Evolutionary conservation across 2,888 invertebrate species (phyloP), one percentile per base, ranked within the genome.

Genomic region (Hipparchia semele): DNA sequence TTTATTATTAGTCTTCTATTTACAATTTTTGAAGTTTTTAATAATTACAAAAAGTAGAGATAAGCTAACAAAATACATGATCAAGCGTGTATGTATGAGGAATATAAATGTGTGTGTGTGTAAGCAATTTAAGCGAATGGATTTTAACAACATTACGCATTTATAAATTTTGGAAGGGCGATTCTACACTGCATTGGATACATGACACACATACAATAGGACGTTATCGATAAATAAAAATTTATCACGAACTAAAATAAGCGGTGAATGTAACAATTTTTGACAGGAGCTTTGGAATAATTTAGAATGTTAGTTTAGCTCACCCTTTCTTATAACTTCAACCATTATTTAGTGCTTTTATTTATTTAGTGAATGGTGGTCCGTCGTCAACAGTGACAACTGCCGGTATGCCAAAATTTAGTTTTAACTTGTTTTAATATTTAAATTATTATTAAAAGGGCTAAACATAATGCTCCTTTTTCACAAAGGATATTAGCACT

Each of bases 201-300:
- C 33, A 53, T 54, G 1, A 45, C 58, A 58, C 62, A 64, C 33
- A 39, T 53, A 61, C 13, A 8, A 33, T 62, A 46, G 70, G 67
- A 73, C 75, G 73, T 73, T 72, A 73, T 75, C 60, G 70, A 70
- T 68, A 75, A 70, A 73, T n/a, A 71, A n/a, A 70, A 39, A 10
- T 58, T 13, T 56, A 51, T n/a, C 53, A 61, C 5, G 61, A 61
- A 61, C 49, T 39, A 69, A 51, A 61, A 53, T 61, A 61, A 13
- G 46, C 56, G 46, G 39, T n/a, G 46, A 39, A 39, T 62, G 13
- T 62, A 8, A 46, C 8, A 46, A 62, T 46, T n/a, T n/a, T 46
- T 13, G 13, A 13, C 10, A 53, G 64, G 4, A 23, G 8, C 49
- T 33, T 10, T 33, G 23, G 4, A 65, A 53, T 54, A 2, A 1